phyloP scores from a whole-genome alignment of 2,113 vertebrate genomes.

The Xiphorhynchus elegans region DNA sequence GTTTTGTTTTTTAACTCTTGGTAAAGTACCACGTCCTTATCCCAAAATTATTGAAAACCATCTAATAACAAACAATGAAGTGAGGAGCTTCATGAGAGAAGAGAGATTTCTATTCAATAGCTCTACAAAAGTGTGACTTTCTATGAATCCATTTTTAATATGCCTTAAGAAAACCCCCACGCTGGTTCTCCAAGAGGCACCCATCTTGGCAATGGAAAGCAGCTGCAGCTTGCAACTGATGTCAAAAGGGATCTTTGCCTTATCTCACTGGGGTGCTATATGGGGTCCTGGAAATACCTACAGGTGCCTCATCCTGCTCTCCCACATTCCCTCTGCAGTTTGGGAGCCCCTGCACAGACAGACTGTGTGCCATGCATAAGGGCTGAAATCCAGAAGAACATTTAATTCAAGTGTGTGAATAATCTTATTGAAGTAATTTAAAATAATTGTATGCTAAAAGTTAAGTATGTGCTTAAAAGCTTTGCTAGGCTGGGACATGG shows the following conservation, averaged over 20 bases:
- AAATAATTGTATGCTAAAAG: slow-evolving; percentile 23
- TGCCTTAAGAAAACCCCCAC: background rate
- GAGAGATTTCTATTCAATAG: slow-evolving; percentile 13
- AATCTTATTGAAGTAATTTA: slow-evolving; percentile 45
- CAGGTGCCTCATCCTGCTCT: background rate
- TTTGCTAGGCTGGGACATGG: background rate
- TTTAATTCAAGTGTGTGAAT: slow-evolving; percentile 43
- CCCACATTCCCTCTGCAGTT: background rate
- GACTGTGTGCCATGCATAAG: background rate
- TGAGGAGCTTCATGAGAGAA: background rate
- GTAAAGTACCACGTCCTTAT: background rate
- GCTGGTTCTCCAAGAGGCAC: background rate
- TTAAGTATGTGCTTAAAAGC: slow-evolving; percentile 5
- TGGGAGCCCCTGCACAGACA: background rate
- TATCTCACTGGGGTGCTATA: background rate
- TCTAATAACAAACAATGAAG: background rate
- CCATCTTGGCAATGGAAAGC: background rate
- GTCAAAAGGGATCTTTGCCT: background rate
- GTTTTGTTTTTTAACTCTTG: background rate
- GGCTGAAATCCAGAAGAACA: background rate
- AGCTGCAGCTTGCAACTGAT: background rate
- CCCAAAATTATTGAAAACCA: background rate
- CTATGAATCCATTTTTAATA: background rate
- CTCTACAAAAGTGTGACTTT: background rate
- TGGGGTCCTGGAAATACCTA: background rate